These are phyloP conservation scores for Orientallactaga sibirica DNA, from an alignment of 2,797 vertebrate genomes.

Conservation along the genomic window DNA sequence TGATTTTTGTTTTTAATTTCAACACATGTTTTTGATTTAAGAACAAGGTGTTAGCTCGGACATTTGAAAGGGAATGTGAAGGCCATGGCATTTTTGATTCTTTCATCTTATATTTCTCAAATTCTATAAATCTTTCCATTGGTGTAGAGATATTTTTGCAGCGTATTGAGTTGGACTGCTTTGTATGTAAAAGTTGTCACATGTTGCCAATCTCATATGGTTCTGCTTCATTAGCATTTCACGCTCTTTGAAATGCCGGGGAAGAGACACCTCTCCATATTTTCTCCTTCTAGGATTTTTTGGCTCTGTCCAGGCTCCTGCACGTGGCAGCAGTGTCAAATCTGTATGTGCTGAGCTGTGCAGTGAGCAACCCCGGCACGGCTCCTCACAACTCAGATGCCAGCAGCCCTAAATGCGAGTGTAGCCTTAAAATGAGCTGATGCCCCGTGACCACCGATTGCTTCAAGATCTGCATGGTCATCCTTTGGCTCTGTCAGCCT, in stretches of 20 bases:
- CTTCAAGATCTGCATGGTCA: conserved; percentile 65
- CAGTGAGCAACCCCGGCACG: conserved; percentile 61
- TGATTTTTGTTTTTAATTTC: conserved; percentile 32
- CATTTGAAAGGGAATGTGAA: neutral
- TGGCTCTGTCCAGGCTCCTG: neutral
- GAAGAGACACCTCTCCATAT: conserved; percentile 35
- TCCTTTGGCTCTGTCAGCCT: conserved; percentile 62
- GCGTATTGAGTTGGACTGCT: neutral
- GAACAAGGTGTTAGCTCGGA: conserved; percentile 30
- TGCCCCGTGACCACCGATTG: conserved; percentile 64
- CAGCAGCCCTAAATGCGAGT: conserved; percentile 38
- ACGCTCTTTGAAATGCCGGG: neutral
- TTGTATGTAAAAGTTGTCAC: neutral
- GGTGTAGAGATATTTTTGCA: conserved; percentile 8
- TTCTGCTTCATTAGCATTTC: conserved; percentile 16
- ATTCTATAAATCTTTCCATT: neutral
- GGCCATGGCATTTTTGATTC: neutral
- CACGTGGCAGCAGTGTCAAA: conserved; percentile 50
- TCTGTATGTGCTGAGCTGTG: conserved; percentile 53
- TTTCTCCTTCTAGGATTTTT: conserved; percentile 65
- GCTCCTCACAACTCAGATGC: conserved; percentile 2
- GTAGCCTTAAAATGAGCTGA: conserved; percentile 64
- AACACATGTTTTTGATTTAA: neutral
- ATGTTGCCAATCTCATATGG: neutral
- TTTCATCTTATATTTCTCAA: conserved; percentile 31